phyloP scores from a whole-genome alignment of 2,113 vertebrate genomes.

The Hylia prasina region DNA sequence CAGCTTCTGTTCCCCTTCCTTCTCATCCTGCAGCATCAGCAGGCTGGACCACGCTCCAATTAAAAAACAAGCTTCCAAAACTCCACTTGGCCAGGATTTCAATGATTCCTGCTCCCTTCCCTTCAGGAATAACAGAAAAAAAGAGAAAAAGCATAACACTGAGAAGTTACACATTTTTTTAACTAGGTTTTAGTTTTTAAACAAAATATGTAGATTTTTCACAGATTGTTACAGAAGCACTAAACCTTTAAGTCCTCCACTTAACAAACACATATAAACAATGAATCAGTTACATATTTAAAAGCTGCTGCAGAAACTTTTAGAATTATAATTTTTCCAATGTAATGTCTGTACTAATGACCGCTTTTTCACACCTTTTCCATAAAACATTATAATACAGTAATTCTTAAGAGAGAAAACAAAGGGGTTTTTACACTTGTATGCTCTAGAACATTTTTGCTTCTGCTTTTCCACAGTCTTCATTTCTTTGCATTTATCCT shows the following conservation, averaged over 20 bases:
- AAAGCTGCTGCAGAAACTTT: background rate
- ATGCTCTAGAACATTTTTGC: background rate
- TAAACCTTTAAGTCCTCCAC: background rate
- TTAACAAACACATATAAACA: background rate
- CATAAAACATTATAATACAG: background rate
- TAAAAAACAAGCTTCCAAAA: background rate
- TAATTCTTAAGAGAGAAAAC: background rate
- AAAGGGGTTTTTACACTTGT: accelerated
- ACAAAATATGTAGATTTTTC: background rate
- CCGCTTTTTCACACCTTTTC: background rate
- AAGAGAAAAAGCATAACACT: background rate
- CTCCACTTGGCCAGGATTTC: background rate
- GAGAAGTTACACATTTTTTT: background rate
- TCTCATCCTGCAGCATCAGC: background rate
- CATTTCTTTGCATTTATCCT: background rate
- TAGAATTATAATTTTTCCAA: background rate
- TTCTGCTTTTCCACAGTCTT: background rate
- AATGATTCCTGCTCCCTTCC: background rate
- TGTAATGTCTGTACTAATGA: background rate
- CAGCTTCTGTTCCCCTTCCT: background rate
- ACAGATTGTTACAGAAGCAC: background rate
- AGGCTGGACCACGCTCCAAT: background rate
- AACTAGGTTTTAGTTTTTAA: background rate
- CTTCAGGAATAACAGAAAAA: background rate
- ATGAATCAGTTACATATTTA: background rate